A percentile compares a stretch with the other conserved stretches of the same genome.
Evolutionary conservation across 2,113 vertebrate species (phyloP).

Genomic region (Prionailurus viverrinus): DNA sequence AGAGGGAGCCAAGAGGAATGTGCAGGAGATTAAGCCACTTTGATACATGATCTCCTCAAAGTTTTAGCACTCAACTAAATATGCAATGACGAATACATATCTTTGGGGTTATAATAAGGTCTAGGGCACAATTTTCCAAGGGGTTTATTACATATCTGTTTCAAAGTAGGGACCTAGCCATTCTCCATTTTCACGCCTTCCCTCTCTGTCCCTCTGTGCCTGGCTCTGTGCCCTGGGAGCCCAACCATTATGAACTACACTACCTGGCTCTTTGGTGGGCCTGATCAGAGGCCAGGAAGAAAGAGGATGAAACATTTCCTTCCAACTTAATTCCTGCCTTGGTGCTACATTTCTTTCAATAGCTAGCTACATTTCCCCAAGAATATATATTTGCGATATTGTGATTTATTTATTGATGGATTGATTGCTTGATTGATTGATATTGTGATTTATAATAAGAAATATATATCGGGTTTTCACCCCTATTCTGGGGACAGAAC

Average conservation of each 20-base stretch:
- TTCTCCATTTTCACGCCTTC: accelerated
- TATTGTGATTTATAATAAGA: neutral
- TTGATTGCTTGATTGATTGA: neutral
- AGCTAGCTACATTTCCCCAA: neutral
- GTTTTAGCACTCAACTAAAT: neutral
- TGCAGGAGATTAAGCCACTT: neutral
- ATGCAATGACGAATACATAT: neutral
- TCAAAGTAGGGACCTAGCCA: neutral
- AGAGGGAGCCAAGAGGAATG: neutral
- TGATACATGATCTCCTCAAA: neutral
- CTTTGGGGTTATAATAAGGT: neutral
- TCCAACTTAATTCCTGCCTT: neutral
- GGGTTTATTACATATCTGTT: neutral
- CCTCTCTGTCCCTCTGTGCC: neutral
- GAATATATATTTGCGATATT: neutral
- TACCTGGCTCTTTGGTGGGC: no score
- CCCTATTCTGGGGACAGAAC: neutral
- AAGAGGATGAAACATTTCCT: neutral
- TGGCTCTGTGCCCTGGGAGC: accelerated
- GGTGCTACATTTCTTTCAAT: neutral
- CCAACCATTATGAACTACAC: accelerated
- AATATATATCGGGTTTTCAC: neutral
- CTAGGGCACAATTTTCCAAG: neutral
- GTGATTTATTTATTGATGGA: neutral
- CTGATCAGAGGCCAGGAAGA: neutral